Percentiles rank a stretch among this genome's conserved stretches.
These are phyloP conservation scores for Carterocephalus palaemon DNA, from an alignment of 2,888 invertebrate species.

Conservation along the genomic window DNA sequence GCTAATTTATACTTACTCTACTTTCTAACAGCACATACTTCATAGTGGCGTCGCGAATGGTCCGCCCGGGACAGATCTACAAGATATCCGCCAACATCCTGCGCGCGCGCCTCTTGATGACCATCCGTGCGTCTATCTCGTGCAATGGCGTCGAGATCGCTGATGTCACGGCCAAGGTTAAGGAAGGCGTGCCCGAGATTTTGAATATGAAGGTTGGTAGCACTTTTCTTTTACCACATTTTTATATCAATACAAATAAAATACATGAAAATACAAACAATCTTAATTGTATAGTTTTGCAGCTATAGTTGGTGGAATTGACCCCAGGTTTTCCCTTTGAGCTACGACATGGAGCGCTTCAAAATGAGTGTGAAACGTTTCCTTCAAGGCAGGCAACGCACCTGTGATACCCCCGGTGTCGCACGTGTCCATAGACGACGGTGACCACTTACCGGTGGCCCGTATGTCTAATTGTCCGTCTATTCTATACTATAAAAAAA, in stretches of 20 bases:
- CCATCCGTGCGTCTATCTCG: conserved; percentile 92
- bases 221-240: not conserved
- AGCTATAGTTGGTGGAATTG: too few species aligned
- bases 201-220: conserved; percentile 88
- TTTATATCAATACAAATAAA: not conserved
- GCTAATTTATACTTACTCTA: conserved; percentile 1
- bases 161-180: conserved; percentile 88
- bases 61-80: conserved; percentile 94
- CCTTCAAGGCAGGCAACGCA: too few species aligned
- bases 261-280: too few species aligned
- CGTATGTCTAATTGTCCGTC: not conserved
- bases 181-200: conserved; percentile 93
- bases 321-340: too few species aligned
- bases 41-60: conserved; percentile 93
- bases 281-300: too few species aligned
- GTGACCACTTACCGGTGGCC: too few species aligned
- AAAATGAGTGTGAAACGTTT: too few species aligned
- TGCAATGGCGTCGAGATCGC: conserved; percentile 93
- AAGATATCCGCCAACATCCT: conserved; percentile 92
- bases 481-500: not conserved
- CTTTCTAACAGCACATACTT: conserved; percentile 86
- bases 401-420: too few species aligned
- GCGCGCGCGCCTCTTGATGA: conserved; percentile 87
- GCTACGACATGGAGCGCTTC: too few species aligned
- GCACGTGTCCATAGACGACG: too few species aligned